Evolutionary conservation across 2,888 invertebrate genomes (phyloP), one percentile per base, ranked within the genome.

Genomic region (Ametastegia equiseti): DNA sequence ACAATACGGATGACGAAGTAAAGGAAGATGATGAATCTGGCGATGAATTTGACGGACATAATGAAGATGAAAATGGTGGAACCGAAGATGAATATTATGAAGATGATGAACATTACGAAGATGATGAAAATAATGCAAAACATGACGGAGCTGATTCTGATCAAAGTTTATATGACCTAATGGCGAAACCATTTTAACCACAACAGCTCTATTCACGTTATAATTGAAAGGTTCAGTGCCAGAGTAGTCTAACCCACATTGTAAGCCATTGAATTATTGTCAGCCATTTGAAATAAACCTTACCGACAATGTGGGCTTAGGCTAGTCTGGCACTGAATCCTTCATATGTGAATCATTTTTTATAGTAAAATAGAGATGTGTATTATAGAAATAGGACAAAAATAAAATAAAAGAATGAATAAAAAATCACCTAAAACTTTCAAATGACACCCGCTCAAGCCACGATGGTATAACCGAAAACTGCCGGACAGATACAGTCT

Each of bases 401-500:
- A 39, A 39, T 67, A 67, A 67, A 39, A 39, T 2, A 1, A 39
- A 67, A 39, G n/a, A 67, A n/a, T 39, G 19, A 9, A 39, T n/a
- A 9, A 39, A 23, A 39, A 67, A 65, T 65, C 36, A n/a, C 65
- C 39, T 19, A 3, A 65, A 65, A 65, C n/a, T 36, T 65, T 33
- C 33, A n/a, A 19, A 0, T 9, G n/a, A 36, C 15, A 6, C 0
- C 36, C 36, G 39, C 65, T 2, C 65, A 65, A 36, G 36, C 36
- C 39, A 0, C 3, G 65, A 36, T 65, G 36, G 65, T 1, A 65
- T n/a, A n/a, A n/a, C n/a, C n/a, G n/a, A n/a, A n/a, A n/a, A n/a
- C n/a, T n/a, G 30, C 65, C 36, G n/a, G n/a, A 65, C 33, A 65
- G 65, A 65, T 65, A 36, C 65, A 65, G 36, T 19, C 65, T 65